Evolutionary conservation across 2,888 invertebrate genomes (phyloP), one percentile per base, ranked within the genome.

Genomic region (Eurytoma californica): DNA sequence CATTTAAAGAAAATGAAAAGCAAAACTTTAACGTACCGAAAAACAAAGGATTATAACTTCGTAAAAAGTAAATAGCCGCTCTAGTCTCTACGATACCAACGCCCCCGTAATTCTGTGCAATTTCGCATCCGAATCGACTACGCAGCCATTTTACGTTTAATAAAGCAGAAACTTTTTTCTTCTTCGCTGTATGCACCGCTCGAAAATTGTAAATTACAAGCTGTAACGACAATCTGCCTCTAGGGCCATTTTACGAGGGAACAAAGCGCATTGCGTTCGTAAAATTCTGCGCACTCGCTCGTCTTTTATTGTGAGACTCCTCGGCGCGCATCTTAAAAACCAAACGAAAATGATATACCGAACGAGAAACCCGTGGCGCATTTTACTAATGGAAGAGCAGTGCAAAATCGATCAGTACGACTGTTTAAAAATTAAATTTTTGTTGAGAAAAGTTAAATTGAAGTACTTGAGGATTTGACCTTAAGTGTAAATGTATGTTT

Each of bases 151-250:
- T 39, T 7, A 30, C 9, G 39, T 30, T 63, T 63, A 63, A 63
- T 20, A 63, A 47, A 47, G 30, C 18, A 18, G 18, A 47, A 39
- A 39, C 9, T 39, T 67, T n/a, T 20, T 4, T 9, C 61, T 5
- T 28, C 57, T 30, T 20, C 18, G 30, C 39, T 39, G 28, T 24
- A 49, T 16, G 55, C 49, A 7, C 61, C 51, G 16, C 70, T 39
- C 60, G 74, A 70, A 70, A 79, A 74, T 75, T 74, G 60, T 74
- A 75, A 75, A 79, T 79, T 69, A 79, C 65, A 70, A 55, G 14
- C 58, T 16, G 61, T 39, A 74, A 74, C 51, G 60, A 58, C 58
- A 47, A 63, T 58, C 58, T 9, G 70, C 51, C 39, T 16, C 53
- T 28, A 16, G 24, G 39, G 9, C 39, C 39, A 39, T 39, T 39